Percentiles rank a stretch among this genome's conserved stretches.
phyloP scores from a whole-genome alignment of 2,888 invertebrate genomes.

The Dexiosoma caninum region DNA sequence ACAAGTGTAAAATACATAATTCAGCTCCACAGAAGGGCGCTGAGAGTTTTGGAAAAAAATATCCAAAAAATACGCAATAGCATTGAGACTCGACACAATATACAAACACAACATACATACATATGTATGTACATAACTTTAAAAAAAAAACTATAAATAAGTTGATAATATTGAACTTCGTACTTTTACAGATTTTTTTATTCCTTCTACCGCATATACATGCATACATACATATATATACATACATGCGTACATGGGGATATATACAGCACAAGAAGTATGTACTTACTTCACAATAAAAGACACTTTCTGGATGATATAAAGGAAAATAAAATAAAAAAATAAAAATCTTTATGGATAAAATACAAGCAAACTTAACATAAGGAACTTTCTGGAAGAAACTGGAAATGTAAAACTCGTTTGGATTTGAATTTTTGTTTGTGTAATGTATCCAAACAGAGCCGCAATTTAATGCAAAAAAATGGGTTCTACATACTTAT shows the following conservation, averaged over 20 bases:
- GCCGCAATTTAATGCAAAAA: too few relatives aligned
- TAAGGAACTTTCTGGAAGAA: constrained; percentile 34
- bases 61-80: constrained; percentile 40
- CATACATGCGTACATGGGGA: neutral
- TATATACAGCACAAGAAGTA: neutral
- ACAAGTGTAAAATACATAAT: neutral
- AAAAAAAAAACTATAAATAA: constrained; percentile 17
- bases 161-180: constrained; percentile 17
- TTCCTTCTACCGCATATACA: neutral
- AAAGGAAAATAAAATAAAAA: neutral
- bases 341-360: neutral
- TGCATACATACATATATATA: neutral
- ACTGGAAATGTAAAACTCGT: constrained; percentile 31
- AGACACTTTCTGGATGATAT: too few relatives aligned
- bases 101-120: neutral
- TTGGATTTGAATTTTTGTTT: neutral
- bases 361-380: too few relatives aligned
- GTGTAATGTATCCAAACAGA: too few relatives aligned
- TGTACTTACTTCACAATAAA: neutral
- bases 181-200: constrained; percentile 22
- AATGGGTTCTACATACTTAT: too few relatives aligned
- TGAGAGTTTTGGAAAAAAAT: constrained; percentile 42
- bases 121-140: too few relatives aligned
- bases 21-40: constrained; percentile 40
- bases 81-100: constrained; percentile 31